Evolutionary conservation across 2,888 invertebrate species (phyloP).

Genomic region (Catotricha subobsoleta): DNA sequence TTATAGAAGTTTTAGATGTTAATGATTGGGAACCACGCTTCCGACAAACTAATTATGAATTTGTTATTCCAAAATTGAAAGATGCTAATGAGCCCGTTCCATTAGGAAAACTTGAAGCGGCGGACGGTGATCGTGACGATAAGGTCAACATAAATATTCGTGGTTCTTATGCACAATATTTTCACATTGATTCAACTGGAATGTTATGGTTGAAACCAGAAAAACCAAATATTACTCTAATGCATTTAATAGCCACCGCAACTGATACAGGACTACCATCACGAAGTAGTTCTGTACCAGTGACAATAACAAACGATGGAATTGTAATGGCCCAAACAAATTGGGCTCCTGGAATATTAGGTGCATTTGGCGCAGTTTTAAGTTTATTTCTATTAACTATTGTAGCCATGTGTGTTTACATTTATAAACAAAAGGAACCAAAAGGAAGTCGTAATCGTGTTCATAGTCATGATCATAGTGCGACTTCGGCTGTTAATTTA

Average conservation of each 20-base stretch:
- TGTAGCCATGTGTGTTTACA: slow-evolving; percentile 54
- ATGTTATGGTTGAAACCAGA: slow-evolving; percentile 44
- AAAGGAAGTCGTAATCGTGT: slow-evolving; percentile 24
- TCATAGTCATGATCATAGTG: slow-evolving; percentile 26
- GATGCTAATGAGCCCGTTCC: slow-evolving; percentile 27
- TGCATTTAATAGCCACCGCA: slow-evolving; percentile 65
- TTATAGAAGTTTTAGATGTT: slow-evolving; percentile 64
- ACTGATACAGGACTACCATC: slow-evolving; percentile 74
- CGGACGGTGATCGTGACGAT: slow-evolving; percentile 70
- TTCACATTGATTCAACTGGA: slow-evolving; percentile 24
- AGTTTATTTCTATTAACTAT: slow-evolving; percentile 58
- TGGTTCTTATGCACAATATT: slow-evolving; percentile 43
- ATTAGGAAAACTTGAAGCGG: slow-evolving; percentile 58
- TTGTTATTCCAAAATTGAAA: slow-evolving; percentile 30
- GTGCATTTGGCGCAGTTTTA: slow-evolving; percentile 50
- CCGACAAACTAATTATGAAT: slow-evolving; percentile 73
- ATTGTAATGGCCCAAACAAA: slow-evolving; percentile 28
- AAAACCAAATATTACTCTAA: slow-evolving; percentile 35
- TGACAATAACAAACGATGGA: slow-evolving; percentile 42
- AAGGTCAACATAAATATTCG: slow-evolving; percentile 49
- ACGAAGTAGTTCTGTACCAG: slow-evolving; percentile 48
- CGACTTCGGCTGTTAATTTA: slow-evolving; percentile 26
- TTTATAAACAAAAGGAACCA: slow-evolving; percentile 43
- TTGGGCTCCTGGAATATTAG: slow-evolving; percentile 31
- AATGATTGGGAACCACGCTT: slow-evolving; percentile 91